Base-by-base conservation (phyloP, 2,888 invertebrate genomes). In the Bugula neritina region DNA sequence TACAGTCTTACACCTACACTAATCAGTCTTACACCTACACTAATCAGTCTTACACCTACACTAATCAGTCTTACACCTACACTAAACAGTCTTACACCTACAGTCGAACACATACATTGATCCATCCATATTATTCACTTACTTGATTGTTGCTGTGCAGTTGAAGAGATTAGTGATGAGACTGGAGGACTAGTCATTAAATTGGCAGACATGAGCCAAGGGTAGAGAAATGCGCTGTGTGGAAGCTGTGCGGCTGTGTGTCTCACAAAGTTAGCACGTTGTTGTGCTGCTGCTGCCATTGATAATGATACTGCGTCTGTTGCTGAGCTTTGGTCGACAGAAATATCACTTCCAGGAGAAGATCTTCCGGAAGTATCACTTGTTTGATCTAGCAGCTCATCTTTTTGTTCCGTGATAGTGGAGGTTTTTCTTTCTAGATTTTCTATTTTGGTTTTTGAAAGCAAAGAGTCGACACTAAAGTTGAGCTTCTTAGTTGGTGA, bases 171-270 rank as follows among this genome's bases (percentile, higher is more conserved):
- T 21, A 63, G 63, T 10, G 27, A 10, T 31, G 63, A 25, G 5
- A 25, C 57, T n/a, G 63, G 29, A 43, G 43, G 43, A 43, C 43
- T 43, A 63, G 63, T 3, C 31, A 63, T 27, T 5, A 63, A 31
- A n/a, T 63, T 63, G 17, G 63, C 63, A 2, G 63, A 63, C 63
- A 63, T 63, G 31, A 63, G 34, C 63, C 63, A 63, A 31, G 63
- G 63, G 27, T 63, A 63, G 63, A 63, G 63, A 31, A 63, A 27
- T 2, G 63, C 63, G n/a, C 63, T 63, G 34, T 63, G 63, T 63
- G 43, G 43, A 10, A 63, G 10, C 63, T 63, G 63, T 63, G 63
- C 31, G 5, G 63, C 63, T 13, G 63, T 31, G 10, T 63, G 63
- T 31, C 63, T 27, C 13, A 63, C 5, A 27, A 63, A 63, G n/a